phyloP scores from a whole-genome alignment of 2,797 vertebrate genomes.

The Anniella stebbinsi region DNA sequence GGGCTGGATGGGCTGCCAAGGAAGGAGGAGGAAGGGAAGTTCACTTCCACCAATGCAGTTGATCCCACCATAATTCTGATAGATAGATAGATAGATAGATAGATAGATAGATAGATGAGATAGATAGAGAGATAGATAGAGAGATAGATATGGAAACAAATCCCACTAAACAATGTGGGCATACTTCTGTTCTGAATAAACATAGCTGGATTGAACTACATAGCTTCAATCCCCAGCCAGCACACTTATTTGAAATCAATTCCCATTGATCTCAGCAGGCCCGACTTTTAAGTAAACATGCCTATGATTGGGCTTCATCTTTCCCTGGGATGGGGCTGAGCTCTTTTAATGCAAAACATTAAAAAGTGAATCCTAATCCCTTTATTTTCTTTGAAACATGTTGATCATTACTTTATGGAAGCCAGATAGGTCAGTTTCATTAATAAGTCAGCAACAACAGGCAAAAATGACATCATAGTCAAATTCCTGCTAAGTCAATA shows the following conservation, averaged over 20 bases:
- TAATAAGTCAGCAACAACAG: neutral
- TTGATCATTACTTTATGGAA: neutral
- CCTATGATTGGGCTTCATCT: neutral
- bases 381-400: neutral
- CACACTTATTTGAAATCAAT: neutral
- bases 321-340: neutral
- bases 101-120: no score
- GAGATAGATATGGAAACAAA: no score
- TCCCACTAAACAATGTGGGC: neutral
- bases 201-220: neutral
- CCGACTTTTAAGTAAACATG: neutral
- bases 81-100: no score
- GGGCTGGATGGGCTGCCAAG: no score
- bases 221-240: neutral
- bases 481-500: constrained; percentile 39
- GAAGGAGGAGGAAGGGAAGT: no score
- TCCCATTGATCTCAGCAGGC: neutral
- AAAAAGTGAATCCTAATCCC: neutral
- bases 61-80: no score
- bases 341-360: neutral
- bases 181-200: neutral
- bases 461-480: constrained; percentile 30
- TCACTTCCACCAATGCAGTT: no score
- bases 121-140: no score
- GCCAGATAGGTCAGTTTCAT: neutral